phyloP scores from a whole-genome alignment of 2,888 invertebrate species.

The Lycophotia porphyrea region DNA sequence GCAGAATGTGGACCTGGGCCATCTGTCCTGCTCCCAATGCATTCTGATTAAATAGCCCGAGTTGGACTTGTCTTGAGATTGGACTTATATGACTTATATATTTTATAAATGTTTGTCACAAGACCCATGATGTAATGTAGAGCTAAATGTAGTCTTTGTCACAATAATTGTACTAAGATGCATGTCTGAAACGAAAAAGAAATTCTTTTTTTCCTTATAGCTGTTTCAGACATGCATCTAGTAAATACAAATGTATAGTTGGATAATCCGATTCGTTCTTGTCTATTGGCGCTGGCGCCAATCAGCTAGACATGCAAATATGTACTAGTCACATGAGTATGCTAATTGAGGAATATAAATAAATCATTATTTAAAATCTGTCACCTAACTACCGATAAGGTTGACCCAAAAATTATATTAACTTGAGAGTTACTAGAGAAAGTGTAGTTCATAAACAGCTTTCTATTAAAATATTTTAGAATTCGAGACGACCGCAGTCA shows the following conservation, averaged over 20 bases:
- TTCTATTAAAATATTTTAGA: slow-evolving; percentile 51
- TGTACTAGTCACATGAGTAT: no score
- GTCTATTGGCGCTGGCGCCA: slow-evolving; percentile 40
- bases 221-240: not conserved
- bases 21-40: not conserved
- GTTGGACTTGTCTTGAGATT: not conserved
- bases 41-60: not conserved
- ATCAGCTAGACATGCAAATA: slow-evolving; percentile 48
- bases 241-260: slow-evolving; percentile 8
- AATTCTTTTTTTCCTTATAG: not conserved
- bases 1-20: not conserved
- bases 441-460: slow-evolving; percentile 45
- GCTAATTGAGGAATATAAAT: no score
- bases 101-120: not conserved
- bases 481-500: not conserved
- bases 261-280: slow-evolving; percentile 23
- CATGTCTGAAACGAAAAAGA: no score
- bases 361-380: slow-evolving; percentile 44
- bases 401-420: slow-evolving; percentile 31
- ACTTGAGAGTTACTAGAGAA: slow-evolving; percentile 39
- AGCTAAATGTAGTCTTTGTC: not conserved
- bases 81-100: not conserved
- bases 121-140: not conserved
- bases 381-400: slow-evolving; percentile 27
- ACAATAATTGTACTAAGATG: no score